These are phyloP conservation scores for Tautogolabrus adspersus DNA, from an alignment of 2,113 vertebrate genomes.

Conservation along the genomic window DNA sequence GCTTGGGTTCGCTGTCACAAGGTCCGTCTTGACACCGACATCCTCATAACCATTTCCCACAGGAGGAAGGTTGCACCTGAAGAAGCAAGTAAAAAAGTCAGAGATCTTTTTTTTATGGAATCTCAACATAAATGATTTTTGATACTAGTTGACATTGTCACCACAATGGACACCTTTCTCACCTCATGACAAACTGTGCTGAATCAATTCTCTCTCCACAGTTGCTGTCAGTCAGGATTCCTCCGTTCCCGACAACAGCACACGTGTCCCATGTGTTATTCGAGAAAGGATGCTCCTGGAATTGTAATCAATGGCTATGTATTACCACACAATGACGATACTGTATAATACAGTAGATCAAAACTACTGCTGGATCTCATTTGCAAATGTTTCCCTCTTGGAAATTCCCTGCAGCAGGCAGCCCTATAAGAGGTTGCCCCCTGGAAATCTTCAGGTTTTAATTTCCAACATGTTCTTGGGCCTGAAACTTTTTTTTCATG, in stretches of 20 bases:
- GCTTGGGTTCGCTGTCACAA: conserved; percentile 95
- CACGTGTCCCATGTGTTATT: conserved; percentile 75
- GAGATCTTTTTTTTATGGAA: no score
- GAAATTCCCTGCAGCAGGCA: not conserved
- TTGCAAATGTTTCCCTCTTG: not conserved
- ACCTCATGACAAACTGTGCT: conserved; percentile 84
- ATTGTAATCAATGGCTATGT: not conserved
- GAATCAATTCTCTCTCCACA: conserved; percentile 82
- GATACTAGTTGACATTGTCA: not conserved
- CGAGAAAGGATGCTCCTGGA: conserved; percentile 76
- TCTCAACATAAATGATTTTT: no score
- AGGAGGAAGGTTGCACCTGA: conserved; percentile 95
- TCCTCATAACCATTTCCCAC: conserved; percentile 83
- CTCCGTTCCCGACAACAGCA: conserved; percentile 84
- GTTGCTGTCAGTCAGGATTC: conserved; percentile 81
- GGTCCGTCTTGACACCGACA: conserved; percentile 91
- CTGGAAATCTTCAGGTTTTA: no score
- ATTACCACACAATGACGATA: not conserved
- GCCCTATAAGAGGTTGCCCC: no score
- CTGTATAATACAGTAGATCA: not conserved
- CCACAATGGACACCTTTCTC: not conserved
- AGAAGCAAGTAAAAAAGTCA: conserved; percentile 1
- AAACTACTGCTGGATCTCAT: not conserved
- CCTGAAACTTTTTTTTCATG: no score
- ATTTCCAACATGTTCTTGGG: no score